A percentile compares a stretch with the other conserved stretches of the same genome.
Evolutionary conservation across 1,140 invertebrate species (phyloP).

Genomic region (Bombus picipes): DNA sequence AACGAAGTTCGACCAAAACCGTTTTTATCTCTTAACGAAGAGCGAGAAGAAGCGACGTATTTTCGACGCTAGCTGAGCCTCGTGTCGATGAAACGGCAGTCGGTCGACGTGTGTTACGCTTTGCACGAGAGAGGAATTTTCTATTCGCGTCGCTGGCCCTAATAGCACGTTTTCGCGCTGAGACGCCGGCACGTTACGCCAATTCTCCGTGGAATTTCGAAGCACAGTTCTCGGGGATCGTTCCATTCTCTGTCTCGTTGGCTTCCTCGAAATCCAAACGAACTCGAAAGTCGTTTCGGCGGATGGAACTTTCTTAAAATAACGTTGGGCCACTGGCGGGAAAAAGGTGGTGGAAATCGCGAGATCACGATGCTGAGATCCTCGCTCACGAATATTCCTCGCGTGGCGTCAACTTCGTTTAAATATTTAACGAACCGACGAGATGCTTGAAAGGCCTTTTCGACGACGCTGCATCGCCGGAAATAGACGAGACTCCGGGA

Average conservation of each 20-base stretch:
- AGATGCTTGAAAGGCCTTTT: background rate
- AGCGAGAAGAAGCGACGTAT: too few relatives aligned
- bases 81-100: background rate
- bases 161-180: slow-evolving; percentile 45
- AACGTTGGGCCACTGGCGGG: slow-evolving; percentile 15
- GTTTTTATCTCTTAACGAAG: background rate
- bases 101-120: background rate
- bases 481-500: background rate
- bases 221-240: background rate
- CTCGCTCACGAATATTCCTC: background rate
- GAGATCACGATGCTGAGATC: background rate
- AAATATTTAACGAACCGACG: slow-evolving; percentile 20
- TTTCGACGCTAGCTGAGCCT: too few relatives aligned
- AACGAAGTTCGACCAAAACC: too few relatives aligned
- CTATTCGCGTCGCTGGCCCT: slow-evolving; percentile 51
- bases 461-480: background rate
- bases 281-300: slow-evolving; percentile 41
- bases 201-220: slow-evolving; percentile 47
- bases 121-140: slow-evolving; percentile 35
- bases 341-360: background rate
- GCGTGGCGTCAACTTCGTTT: slow-evolving; percentile 3
- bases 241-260: slow-evolving; percentile 37
- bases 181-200: slow-evolving; percentile 23
- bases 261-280: slow-evolving; percentile 38
- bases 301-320: slow-evolving; percentile 36